Percentiles rank a stretch among this genome's conserved stretches.
These are phyloP conservation scores for Apotomis betuletana DNA, from an alignment of 2,888 invertebrate genomes.

Conservation along the genomic window DNA sequence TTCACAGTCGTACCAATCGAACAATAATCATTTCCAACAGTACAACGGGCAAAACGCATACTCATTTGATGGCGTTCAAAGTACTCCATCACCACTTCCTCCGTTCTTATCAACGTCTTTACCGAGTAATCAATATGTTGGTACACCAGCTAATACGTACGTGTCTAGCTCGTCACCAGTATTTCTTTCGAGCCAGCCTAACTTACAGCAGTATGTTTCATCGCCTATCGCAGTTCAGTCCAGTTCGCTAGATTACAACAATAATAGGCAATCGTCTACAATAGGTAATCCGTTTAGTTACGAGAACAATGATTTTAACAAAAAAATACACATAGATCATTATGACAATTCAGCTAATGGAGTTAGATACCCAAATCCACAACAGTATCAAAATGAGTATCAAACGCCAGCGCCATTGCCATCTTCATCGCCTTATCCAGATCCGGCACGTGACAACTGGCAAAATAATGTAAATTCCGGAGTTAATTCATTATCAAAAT, in stretches of 20 bases:
- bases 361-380: conserved; percentile 66
- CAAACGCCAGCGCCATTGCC: conserved; percentile 65
- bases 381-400: conserved; percentile 69
- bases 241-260: conserved; percentile 65
- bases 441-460: conserved; percentile 64
- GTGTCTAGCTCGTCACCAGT: conserved; percentile 75
- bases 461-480: conserved; percentile 61
- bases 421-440: conserved; percentile 64
- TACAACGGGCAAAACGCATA: conserved; percentile 64
- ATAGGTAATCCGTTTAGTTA: conserved; percentile 59
- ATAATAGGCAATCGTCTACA: conserved; percentile 63
- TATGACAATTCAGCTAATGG: conserved; percentile 76
- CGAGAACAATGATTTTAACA: conserved; percentile 61
- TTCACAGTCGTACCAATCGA: conserved; percentile 60
- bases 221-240: conserved; percentile 71
- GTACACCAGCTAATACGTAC: conserved; percentile 67
- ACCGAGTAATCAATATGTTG: conserved; percentile 67
- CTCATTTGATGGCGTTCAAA: conserved; percentile 62
- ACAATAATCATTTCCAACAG: conserved; percentile 62
- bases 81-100: conserved; percentile 69
- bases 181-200: conserved; percentile 71
- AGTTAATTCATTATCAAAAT: conserved; percentile 62
- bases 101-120: conserved; percentile 67
- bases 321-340: conserved; percentile 74
- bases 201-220: conserved; percentile 70